Conservation (phyloP, 2,113 vertebrate genomes). For the Antigone vipio region DNA sequence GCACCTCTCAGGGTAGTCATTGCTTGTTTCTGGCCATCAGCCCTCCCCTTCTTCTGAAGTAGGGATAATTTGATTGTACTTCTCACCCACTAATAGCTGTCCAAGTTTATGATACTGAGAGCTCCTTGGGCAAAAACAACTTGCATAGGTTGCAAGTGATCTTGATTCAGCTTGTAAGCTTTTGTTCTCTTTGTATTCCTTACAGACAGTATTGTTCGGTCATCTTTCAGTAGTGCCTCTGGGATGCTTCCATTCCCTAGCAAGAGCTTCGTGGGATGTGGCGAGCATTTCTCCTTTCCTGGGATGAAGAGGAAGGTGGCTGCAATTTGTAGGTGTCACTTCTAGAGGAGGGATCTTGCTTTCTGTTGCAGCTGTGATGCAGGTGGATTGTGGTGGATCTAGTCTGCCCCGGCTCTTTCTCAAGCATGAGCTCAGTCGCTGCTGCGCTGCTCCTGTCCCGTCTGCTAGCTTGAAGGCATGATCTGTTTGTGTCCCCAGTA, state of each 20-base stretch:
- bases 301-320: background rate
- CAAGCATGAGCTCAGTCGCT: accelerated
- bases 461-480: background rate
- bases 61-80: background rate
- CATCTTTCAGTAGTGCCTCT: background rate
- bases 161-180: background rate
- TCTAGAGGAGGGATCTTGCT: background rate
- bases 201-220: background rate
- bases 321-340: background rate
- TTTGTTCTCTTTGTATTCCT: background rate
- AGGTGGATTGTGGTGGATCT: background rate
- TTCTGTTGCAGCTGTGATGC: background rate
- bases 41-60: background rate
- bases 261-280: background rate
- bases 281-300: background rate
- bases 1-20: background rate
- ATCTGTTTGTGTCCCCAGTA: background rate
- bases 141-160: background rate
- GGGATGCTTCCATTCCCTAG: background rate
- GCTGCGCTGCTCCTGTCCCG: background rate
- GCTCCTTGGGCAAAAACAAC: background rate
- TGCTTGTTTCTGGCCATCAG: background rate
- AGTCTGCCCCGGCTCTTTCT: background rate
- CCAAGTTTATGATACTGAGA: background rate
- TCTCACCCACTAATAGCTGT: background rate